Conservation (phyloP, 2,797 vertebrate species). For the Florisuga fusca region DNA sequence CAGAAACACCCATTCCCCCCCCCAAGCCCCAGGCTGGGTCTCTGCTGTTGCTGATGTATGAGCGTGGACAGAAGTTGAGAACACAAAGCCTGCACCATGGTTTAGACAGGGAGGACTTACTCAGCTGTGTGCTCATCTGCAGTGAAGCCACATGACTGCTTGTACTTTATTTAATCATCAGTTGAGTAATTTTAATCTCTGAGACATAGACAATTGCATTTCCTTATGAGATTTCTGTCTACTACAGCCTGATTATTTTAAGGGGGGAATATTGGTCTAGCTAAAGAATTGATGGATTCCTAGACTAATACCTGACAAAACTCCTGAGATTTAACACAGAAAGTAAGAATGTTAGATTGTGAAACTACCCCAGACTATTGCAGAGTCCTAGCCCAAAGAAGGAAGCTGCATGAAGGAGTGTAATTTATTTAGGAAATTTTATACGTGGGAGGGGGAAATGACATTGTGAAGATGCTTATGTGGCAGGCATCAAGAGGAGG, state of each 20-base stretch:
- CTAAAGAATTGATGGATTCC: not conserved
- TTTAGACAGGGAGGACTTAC: not conserved
- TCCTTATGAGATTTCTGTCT: not conserved
- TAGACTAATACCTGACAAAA: not conserved
- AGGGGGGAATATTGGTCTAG: not conserved
- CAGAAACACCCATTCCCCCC: rapidly evolving
- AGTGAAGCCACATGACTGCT: not conserved
- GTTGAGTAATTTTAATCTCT: not conserved
- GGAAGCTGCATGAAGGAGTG: not conserved
- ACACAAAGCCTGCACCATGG: not conserved
- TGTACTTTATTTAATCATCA: not conserved
- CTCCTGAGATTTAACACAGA: not conserved
- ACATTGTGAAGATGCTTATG: not conserved
- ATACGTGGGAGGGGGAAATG: not conserved
- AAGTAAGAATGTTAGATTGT: not conserved
- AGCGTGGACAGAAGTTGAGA: rapidly evolving
- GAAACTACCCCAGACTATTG: not conserved
- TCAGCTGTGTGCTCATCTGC: not conserved
- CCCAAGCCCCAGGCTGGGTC: rapidly evolving
- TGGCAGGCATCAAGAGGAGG: not conserved
- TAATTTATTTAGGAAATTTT: not conserved
- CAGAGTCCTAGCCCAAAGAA: not conserved
- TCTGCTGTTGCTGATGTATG: rapidly evolving
- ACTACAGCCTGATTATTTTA: not conserved
- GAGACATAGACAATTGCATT: not conserved